Evolutionary conservation across 2,113 vertebrate genomes (phyloP).

Genomic region (Regulus satrapa): DNA sequence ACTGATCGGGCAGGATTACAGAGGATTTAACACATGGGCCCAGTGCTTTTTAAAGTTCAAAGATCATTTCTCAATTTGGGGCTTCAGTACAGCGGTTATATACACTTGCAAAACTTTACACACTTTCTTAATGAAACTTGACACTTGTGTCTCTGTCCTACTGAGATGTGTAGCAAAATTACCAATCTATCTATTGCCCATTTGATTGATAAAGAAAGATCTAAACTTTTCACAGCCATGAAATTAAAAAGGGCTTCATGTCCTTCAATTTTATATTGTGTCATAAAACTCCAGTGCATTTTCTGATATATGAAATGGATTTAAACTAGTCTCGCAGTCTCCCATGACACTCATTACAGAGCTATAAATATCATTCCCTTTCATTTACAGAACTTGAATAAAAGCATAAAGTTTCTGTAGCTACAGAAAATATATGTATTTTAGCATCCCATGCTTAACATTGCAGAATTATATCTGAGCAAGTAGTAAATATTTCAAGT

Average conservation of each 20-base stretch:
- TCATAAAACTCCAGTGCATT: neutral
- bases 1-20: neutral
- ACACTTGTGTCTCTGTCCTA: neutral
- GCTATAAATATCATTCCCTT: neutral
- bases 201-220: neutral
- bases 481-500: neutral
- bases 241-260: neutral
- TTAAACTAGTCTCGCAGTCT: neutral
- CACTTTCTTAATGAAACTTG: neutral
- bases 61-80: neutral
- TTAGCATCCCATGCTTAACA: neutral
- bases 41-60: neutral
- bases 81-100: neutral
- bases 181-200: neutral
- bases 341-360: neutral
- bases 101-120: neutral
- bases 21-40: neutral
- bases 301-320: neutral
- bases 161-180: neutral
- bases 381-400: neutral
- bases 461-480: neutral
- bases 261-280: neutral
- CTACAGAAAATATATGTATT: neutral
- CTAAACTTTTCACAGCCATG: neutral
- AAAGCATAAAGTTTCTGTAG: neutral